phyloP scores from a whole-genome alignment of 2,113 vertebrate genomes.

The Lycocorax pyrrhopterus region DNA sequence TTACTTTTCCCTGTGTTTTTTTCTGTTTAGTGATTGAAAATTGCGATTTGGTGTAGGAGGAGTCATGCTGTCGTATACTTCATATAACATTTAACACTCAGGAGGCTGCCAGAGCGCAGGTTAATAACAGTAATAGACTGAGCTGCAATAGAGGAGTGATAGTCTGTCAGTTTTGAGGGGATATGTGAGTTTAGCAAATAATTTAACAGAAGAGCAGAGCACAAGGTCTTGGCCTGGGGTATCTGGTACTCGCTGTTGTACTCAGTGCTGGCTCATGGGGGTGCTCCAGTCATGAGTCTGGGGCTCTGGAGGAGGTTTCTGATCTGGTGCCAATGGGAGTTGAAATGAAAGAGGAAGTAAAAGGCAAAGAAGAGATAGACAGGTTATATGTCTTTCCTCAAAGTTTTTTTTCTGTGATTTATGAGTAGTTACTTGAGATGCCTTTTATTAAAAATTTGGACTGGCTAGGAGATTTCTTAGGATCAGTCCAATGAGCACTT shows the following conservation, averaged over 20 bases:
- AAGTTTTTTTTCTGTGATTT: not conserved
- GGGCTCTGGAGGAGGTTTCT: not conserved
- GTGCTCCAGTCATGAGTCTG: not conserved
- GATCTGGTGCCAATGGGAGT: not conserved
- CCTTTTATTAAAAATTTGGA: not conserved
- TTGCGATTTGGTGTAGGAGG: not conserved
- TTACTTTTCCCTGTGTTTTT: not conserved
- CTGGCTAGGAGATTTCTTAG: not conserved
- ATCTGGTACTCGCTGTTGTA: not conserved
- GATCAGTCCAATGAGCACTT: not conserved
- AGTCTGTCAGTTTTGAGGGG: not conserved
- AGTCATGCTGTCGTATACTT: not conserved
- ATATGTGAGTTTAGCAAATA: not conserved
- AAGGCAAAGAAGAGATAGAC: not conserved
- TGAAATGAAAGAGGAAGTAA: not conserved
- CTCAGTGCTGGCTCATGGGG: not conserved
- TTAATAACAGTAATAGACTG: not conserved
- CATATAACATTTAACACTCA: not conserved
- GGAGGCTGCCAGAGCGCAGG: not conserved
- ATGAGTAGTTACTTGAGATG: not conserved
- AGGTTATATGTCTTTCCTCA: not conserved
- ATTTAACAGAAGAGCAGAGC: not conserved
- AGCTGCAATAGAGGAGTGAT: not conserved
- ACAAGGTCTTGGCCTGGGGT: fast-evolving
- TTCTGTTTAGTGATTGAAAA: not conserved